Base-by-base conservation (phyloP, 2,113 vertebrate genomes). In the Leuciscus idus region DNA sequence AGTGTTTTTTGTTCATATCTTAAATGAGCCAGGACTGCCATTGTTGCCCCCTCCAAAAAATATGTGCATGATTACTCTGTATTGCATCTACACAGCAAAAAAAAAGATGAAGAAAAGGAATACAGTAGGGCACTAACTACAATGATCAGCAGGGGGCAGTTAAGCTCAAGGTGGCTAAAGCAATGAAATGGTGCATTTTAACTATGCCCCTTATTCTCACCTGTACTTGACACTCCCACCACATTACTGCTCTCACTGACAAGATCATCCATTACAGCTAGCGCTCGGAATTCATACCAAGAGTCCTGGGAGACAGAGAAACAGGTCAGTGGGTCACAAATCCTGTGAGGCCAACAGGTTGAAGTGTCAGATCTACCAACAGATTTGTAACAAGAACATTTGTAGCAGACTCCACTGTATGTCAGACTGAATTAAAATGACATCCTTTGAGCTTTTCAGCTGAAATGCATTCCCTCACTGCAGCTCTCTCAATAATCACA, bases 221-320 rank as follows among this genome's bases (percentile, higher is more conserved):
- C 98, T 95, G 98, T 98, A 85, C 98, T 99, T 87, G 98, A 99
- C 88, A 99, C 97, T 4, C 98, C 98, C 90, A 98, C 98, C 55
- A 99, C 96, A 83, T 99, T 99, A 94, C 98, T 99, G 94, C 97
- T 98, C 92, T 99, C 98, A 3, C 98, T 99, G 95, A 99, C 97
- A 92, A 99, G 96, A 93, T 99, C 97, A 90, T 99, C 98, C 98
- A 99, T 99, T 94, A 99, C 97, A 0, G 98, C 98, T 95, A 99
- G 96, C 89, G 99, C 97, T 50, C 97, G 96, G 91, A 99, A 99
- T 92, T 99, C 98, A 0, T 99, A 99, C 98, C 98, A 99, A 6
- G 98, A 98, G 90, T 99, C 98, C 98, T 99, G 90, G 1, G 33
- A 87, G 39, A 89, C 48, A 93, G 90, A 81, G 89, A 82, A 85